Percentiles rank a stretch among this genome's conserved stretches.
Conservation (phyloP, 2,113 vertebrate genomes). For the Verasper variegatus region DNA sequence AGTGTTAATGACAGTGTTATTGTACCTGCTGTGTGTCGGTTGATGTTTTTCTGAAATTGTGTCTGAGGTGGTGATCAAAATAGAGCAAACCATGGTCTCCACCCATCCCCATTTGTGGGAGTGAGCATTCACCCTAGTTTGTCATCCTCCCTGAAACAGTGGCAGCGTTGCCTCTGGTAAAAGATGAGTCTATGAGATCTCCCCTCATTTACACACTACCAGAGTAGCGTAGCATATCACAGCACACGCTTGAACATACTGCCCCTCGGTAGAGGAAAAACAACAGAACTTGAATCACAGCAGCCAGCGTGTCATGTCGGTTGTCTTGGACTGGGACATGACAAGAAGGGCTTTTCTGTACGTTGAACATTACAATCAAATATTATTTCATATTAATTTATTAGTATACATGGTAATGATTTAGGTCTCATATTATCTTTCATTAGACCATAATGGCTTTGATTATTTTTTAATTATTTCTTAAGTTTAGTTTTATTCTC, state of each 20-base stretch:
- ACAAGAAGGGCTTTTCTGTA: background rate
- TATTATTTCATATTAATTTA: background rate
- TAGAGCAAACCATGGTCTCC: background rate
- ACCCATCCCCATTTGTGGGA: background rate
- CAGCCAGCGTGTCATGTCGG: background rate
- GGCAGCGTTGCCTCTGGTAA: background rate
- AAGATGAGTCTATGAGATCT: background rate
- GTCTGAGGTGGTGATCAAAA: background rate
- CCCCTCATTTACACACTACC: conserved; percentile 1
- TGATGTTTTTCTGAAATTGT: background rate
- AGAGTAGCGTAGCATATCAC: too few relatives aligned
- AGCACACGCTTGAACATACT: background rate
- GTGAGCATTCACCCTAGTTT: background rate
- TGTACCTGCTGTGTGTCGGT: background rate
- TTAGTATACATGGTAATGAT: too few relatives aligned
- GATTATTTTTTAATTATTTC: too few relatives aligned
- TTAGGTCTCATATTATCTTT: background rate
- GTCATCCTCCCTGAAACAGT: too few relatives aligned
- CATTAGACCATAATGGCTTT: background rate
- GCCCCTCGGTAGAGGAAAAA: background rate
- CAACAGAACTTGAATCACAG: background rate
- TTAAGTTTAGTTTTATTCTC: background rate
- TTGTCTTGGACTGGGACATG: background rate
- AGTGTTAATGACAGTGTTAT: background rate
- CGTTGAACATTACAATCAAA: background rate